Evolutionary conservation across 2,113 vertebrate species (phyloP), one percentile per base, ranked within the genome.

Genomic region (Myotis lucifugus): DNA sequence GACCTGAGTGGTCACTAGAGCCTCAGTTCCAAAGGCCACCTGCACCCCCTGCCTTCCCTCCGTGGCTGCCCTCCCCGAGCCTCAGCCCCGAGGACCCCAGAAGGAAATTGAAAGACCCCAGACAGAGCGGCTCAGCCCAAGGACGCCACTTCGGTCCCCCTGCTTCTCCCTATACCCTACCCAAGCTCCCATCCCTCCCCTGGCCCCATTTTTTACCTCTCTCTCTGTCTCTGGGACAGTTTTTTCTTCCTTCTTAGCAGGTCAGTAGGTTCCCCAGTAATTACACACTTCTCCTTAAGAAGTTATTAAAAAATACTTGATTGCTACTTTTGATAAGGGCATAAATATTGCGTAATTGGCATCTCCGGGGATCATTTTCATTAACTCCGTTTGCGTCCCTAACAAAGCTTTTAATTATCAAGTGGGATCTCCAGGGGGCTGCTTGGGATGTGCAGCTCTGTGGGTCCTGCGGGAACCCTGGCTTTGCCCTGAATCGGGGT

Each of bases 271-370:
- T 96, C 97, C 97, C 98, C 97, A 97, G 95, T 97, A 98, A 97
- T 98, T 97, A 98, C 95, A 98, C 94, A 97, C 86, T 97, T 95
- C 93, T 97, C 97, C 95, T 97, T 98, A 98, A 97, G 77, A 97
- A 70, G 93, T 96, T 97, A 97, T 98, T 98, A 97, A 98, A 98
- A 97, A 97, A 85, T 92, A 97, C 97, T 97, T 97, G 97, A 98
- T 96, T 97, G 97, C 97, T 97, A 96, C 97, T 97, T 97, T 97
- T 96, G 97, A 97, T 96, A 97, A 98, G 96, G 96, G 93, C 96
- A 98, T 97, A 98, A 98, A 98, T 98, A 96, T 97, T 97, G 90
- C 46, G 13, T 97, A 97, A 97, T 94, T 97, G 91, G 96, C 91
- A 96, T 97, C 97, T 97, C 97, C 69, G 29, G 94, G 97, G 97